Evolutionary conservation across 2,888 invertebrate species (phyloP), one percentile per base, ranked within the genome.

Genomic region (Pycnomerus fuliginosus): DNA sequence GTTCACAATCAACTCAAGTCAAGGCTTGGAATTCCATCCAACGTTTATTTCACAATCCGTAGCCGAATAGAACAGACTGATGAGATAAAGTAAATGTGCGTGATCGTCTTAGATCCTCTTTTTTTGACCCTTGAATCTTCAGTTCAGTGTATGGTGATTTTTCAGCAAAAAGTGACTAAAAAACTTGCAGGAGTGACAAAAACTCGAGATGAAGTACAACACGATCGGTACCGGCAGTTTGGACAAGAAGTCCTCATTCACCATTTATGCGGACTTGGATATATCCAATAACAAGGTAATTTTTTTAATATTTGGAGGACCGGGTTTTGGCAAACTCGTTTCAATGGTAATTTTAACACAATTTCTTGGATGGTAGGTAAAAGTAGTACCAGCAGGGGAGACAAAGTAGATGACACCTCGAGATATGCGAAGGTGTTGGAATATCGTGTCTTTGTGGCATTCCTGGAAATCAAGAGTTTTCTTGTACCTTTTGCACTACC

Each of bases 201-300:
- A 20, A 20, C 5, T 7, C 10, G 53, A 39, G 31, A 72, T 81
- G 81, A 80, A 80, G 75, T 80, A 80, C 71, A 79, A 80, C 53
- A 79, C 80, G 55, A 78, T 82, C 15, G 77, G 82, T 61, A 80
- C 81, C 52, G 82, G 82, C 70, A 82, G 80, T 69, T 77, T 83
- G 63, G 77, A 80, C 66, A 83, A 82, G 62, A 80, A 82, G 60
- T 81, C 83, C 28, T 80, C 81, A 48, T 74, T 84, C 48, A 84
- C 83, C 59, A 81, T 83, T 57, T 81, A 81, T 60, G 79, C 80
- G 47, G 79, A 80, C 61, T 73, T 76, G 62, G 72, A 73, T 56
- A 78, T 79, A 60, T 65, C 74, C 47, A 61, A 75, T 63, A 79
- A 79, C 67, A 79, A 80, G 75, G 80, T 80, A 68, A 63, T 41